Evolutionary conservation across 2,113 vertebrate species (phyloP), one percentile per base, ranked within the genome.

Genomic region (Hypocryptadius cinnamomeus): DNA sequence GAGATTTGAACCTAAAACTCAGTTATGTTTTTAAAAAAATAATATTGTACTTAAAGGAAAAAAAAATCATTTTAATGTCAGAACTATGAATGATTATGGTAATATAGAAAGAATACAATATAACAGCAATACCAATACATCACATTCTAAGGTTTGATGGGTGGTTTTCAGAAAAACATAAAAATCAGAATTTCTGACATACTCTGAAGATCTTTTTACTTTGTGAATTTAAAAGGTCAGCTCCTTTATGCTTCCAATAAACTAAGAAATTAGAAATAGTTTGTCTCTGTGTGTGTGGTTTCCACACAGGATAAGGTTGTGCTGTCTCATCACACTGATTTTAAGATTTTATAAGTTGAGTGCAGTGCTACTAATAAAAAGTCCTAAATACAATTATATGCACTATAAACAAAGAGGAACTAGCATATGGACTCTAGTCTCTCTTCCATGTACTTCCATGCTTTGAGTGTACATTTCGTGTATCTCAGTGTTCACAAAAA

Each of bases 131-230:
- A 50, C 4, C 23, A 40, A 5, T 23, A 53, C 1, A 1, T 63
- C 8, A 65, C 21, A 65, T 25, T 60, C 30, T 76, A 50, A 39
- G 53, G 10, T 60, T 68, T 68, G 33, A 56, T 0, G 0, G 5
- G 14, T 72, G 10, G 10, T 57, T 80, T 83, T 70, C 30, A 59
- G 45, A 56, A 77, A 85, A 37, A 15, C 10, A 11, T 42, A 27
- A 28, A 91, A 73, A 18, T 63, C 5, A 22, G 60, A 12, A 27
- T 73, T 65, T 48, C 37, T 5, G 14, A 14, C 19, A 25, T n/a
- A 50, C 15, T 53, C 57, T 69, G 40, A 45, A 71, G 23, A 28
- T 25, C 5, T 68, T 89, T 71, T 50, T 51, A 31, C 9, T 15
- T 3, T 21, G 12, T 63, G 24, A 68, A 42, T 87, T 59, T 59